A percentile compares a stretch with the other conserved stretches of the same genome.
Evolutionary conservation across 2,113 vertebrate species (phyloP).

Genomic region (Mesocricetus auratus): DNA sequence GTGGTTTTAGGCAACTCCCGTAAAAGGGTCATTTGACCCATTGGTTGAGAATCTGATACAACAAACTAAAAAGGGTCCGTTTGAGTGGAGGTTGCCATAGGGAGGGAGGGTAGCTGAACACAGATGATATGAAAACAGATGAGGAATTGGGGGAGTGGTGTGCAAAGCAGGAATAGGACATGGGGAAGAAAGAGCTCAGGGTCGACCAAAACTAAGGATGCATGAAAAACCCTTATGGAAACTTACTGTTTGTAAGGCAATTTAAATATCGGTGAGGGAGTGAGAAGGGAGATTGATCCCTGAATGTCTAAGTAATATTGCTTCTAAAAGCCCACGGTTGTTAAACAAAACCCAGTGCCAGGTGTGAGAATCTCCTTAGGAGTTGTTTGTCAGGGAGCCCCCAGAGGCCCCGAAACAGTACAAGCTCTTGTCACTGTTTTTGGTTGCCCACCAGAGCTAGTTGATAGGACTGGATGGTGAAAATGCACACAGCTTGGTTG

Average conservation of each 20-base stretch:
- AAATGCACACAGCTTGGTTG: neutral
- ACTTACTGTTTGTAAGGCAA: neutral
- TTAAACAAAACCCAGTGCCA: neutral
- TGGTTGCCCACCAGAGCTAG: neutral
- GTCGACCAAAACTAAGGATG: neutral
- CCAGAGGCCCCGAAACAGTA: neutral
- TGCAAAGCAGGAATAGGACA: neutral
- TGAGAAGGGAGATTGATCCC: neutral
- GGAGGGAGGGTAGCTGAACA: neutral
- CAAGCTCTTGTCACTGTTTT: neutral
- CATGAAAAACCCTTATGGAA: neutral
- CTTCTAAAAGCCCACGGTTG: neutral
- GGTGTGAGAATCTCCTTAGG: neutral
- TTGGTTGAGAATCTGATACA: neutral
- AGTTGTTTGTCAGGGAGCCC: neutral
- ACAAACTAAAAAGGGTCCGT: neutral
- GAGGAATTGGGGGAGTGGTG: neutral
- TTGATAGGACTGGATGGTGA: neutral
- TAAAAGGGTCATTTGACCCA: neutral
- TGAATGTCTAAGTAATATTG: neutral
- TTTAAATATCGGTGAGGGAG: neutral
- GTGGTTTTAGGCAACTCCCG: neutral
- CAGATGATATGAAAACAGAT: neutral
- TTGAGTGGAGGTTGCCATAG: neutral
- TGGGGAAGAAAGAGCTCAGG: neutral